A percentile compares a stretch with the other conserved stretches of the same genome.
Conservation (phyloP, 35 echinoderm and acorn worm genomes). For the Chiridota heheva region DNA sequence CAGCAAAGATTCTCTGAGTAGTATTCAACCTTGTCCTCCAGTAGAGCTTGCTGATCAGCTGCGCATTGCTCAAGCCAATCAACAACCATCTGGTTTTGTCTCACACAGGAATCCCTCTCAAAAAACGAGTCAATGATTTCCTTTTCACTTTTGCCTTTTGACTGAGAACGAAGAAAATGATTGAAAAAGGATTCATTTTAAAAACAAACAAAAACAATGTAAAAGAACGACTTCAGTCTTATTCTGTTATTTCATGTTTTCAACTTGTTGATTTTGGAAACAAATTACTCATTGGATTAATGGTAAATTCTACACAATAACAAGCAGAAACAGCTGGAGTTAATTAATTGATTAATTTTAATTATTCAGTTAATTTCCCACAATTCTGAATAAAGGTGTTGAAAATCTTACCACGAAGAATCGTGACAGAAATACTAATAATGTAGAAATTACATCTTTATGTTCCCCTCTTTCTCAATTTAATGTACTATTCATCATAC, state of each 20-base stretch:
- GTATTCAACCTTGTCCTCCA: slow-evolving; percentile 77
- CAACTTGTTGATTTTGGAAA: too few species aligned
- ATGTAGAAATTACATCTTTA: too few species aligned
- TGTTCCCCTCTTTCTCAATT: too few species aligned
- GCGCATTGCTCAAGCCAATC: slow-evolving; percentile 90
- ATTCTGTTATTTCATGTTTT: background rate
- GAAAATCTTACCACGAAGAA: too few species aligned
- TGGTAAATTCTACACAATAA: too few species aligned
- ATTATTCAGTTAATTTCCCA: too few species aligned
- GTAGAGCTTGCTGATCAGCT: slow-evolving; percentile 48
- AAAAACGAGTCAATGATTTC: slow-evolving; percentile 60
- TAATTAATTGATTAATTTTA: too few species aligned
- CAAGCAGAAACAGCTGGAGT: too few species aligned
- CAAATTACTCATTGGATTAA: too few species aligned
- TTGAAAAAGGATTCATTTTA: background rate
- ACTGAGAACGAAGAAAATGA: background rate
- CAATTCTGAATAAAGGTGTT: too few species aligned
- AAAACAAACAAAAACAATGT: background rate
- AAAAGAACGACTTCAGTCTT: background rate
- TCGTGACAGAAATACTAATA: too few species aligned
- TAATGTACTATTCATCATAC: too few species aligned
- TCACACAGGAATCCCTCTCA: slow-evolving; percentile 30
- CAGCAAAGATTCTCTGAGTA: slow-evolving; percentile 94
- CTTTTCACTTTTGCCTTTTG: slow-evolving; percentile 62
- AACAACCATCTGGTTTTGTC: slow-evolving; percentile 88